Conservation (phyloP, 2,113 vertebrate genomes). For the Thinocorus orbignyianus region DNA sequence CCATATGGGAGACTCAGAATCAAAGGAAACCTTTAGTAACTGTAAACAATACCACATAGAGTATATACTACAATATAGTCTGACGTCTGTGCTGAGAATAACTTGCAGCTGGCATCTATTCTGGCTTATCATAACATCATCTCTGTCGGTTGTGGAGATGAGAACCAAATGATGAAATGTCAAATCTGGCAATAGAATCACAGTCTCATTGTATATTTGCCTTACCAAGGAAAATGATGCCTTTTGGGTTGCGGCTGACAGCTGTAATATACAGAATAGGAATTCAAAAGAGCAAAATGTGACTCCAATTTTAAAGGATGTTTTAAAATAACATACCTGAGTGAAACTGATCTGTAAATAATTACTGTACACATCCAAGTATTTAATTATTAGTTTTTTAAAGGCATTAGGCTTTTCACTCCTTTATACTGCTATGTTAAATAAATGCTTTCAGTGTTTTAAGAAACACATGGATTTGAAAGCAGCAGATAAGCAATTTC, state of each 20-base stretch:
- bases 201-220: conserved; percentile 31
- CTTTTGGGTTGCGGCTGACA: not conserved
- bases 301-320: not conserved
- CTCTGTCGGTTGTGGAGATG: conserved; percentile 1
- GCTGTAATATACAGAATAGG: conserved; percentile 1
- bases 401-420: not conserved
- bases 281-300: not conserved
- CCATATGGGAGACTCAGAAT: conserved; percentile 40
- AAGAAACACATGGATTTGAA: not conserved
- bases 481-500: not conserved
- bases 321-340: conserved; percentile 29
- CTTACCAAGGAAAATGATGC: conserved; percentile 35
- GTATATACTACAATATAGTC: conserved; percentile 2
- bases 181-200: conserved; percentile 22
- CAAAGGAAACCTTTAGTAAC: conserved; percentile 46
- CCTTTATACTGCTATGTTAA: not conserved
- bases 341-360: conserved; percentile 7
- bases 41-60: conserved; percentile 43
- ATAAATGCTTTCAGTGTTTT: not conserved
- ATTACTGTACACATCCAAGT: not conserved
- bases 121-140: conserved; percentile 64
- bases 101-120: conserved; percentile 69
- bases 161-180: conserved; percentile 53
- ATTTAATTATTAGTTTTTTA: not conserved
- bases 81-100: conserved; percentile 65